phyloP scores from a whole-genome alignment of 1,140 invertebrate species.

The Coenobita brevimanus region DNA sequence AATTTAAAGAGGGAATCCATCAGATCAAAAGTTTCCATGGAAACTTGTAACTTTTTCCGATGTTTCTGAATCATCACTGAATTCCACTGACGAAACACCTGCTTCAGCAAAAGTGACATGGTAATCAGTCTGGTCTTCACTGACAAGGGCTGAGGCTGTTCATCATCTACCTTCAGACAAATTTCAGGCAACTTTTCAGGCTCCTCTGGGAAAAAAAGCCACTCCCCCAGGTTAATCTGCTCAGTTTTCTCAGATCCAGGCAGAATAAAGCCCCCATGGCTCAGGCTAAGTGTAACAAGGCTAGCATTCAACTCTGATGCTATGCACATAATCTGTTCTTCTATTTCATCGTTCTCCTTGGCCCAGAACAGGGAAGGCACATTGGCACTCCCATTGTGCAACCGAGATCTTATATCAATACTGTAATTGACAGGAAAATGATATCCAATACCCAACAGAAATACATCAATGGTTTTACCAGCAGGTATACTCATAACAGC shows the following conservation, averaged over 20 bases:
- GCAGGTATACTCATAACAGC: background rate
- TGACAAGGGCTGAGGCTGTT: background rate
- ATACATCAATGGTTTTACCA: conserved; percentile 63
- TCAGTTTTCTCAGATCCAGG: conserved; percentile 46
- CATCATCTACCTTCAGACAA: conserved; percentile 39
- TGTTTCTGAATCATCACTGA: conserved; percentile 63
- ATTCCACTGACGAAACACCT: conserved; percentile 65
- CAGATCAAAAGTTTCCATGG: conserved; percentile 55
- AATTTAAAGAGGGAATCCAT: conserved; percentile 58
- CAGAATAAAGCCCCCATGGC: conserved; percentile 27
- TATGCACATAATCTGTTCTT: conserved; percentile 47
- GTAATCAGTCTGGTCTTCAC: background rate
- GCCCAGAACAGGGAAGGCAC: conserved; percentile 62
- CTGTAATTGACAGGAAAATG: conserved; percentile 65
- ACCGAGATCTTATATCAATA: conserved; percentile 56
- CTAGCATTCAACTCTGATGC: conserved; percentile 26
- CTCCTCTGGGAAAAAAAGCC: conserved; percentile 35
- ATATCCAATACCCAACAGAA: conserved; percentile 49
- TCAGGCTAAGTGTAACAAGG: conserved; percentile 32
- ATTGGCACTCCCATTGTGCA: conserved; percentile 67
- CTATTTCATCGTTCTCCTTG: conserved; percentile 21
- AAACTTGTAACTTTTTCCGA: conserved; percentile 45
- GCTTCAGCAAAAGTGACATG: conserved; percentile 23
- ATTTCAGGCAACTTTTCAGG: conserved; percentile 43
- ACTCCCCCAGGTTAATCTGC: conserved; percentile 50